Percentiles rank a stretch among this genome's conserved stretches.
Conservation (phyloP, 2,888 invertebrate genomes). For the Isoperla grammatica region DNA sequence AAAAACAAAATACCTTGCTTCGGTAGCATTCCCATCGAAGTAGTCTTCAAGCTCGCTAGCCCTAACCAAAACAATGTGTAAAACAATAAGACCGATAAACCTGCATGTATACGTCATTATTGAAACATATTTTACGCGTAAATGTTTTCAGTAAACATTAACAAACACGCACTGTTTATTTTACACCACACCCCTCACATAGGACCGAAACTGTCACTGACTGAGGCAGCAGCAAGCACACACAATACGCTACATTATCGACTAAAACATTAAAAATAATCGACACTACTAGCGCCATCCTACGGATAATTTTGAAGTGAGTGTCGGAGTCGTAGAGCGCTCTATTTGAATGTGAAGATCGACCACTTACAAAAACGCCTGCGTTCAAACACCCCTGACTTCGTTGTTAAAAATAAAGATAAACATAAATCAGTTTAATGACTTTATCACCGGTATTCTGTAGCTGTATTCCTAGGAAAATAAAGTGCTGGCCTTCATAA, state of each 20-base stretch:
- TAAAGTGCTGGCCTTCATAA: no score
- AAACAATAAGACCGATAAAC: background rate
- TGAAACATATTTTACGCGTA: no score
- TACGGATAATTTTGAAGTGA: no score
- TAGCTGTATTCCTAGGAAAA: no score
- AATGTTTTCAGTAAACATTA: background rate
- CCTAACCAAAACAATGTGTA: background rate
- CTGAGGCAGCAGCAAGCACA: background rate
- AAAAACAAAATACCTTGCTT: constrained; percentile 5
- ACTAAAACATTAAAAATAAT: background rate
- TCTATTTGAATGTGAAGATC: no score
- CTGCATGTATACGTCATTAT: background rate
- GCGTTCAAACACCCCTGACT: no score
- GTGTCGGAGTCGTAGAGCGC: no score
- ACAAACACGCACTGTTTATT: background rate
- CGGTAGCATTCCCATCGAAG: constrained; percentile 14
- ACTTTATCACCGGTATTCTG: no score
- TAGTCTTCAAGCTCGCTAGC: constrained; percentile 2
- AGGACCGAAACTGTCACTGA: background rate
- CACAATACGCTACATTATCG: constrained; percentile 12
- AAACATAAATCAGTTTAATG: no score
- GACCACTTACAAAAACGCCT: no score
- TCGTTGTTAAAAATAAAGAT: no score
- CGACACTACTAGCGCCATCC: no score
- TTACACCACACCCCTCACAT: constrained; percentile 21